These are phyloP conservation scores for Notiomystis cincta DNA, from an alignment of 2,113 vertebrate genomes.

Conservation along the genomic window DNA sequence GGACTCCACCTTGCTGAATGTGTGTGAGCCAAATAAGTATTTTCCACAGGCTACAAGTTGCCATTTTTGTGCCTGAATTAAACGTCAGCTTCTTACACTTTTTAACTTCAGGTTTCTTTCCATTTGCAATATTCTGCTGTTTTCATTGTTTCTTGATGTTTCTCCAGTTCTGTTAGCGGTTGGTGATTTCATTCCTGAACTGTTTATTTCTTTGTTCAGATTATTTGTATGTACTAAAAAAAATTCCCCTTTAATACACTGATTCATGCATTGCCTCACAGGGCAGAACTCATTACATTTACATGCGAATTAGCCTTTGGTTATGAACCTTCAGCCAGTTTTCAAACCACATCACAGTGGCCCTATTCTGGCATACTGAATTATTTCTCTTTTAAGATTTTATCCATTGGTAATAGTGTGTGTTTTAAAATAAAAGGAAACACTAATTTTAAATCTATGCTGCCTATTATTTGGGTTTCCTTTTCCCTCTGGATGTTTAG, in stretches of 20 bases:
- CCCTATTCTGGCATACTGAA: constrained; percentile 11
- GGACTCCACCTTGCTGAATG: neutral
- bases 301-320: constrained; percentile 3
- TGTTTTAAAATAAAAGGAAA: constrained; percentile 35
- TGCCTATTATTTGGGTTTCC: constrained; percentile 20
- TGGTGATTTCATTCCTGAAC: neutral
- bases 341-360: constrained; percentile 52
- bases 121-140: neutral
- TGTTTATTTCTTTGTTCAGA: constrained; percentile 31
- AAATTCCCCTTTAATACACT: neutral
- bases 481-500: constrained; percentile 29
- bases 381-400: constrained; percentile 46
- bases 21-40: neutral
- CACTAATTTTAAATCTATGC: neutral
- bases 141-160: neutral
- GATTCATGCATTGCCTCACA: neutral
- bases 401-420: neutral
- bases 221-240: constrained; percentile 1
- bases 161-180: neutral
- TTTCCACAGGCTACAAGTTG: neutral
- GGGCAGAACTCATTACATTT: constrained; percentile 10
- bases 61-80: neutral
- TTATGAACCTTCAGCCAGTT: constrained; percentile 35
- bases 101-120: neutral
- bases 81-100: neutral